A percentile compares a stretch with the other conserved stretches of the same genome.
These are phyloP conservation scores for Antechinus flavipes DNA, from an alignment of 2,113 vertebrate species.

Conservation along the genomic window DNA sequence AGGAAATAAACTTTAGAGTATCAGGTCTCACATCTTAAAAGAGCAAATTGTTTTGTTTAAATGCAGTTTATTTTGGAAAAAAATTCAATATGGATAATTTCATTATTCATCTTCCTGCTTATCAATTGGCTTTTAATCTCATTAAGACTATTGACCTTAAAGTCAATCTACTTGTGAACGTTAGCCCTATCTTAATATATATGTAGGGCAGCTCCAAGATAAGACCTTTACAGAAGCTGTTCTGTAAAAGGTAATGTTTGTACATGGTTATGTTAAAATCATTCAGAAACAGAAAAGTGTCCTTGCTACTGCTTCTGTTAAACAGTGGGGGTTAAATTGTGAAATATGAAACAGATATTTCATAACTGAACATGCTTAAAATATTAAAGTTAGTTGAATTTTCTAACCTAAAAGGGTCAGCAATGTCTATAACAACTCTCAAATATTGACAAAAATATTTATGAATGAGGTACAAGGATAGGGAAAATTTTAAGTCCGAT, in stretches of 20 bases:
- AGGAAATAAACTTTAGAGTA: conserved; percentile 64
- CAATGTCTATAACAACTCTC: conserved; percentile 47
- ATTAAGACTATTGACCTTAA: conserved; percentile 79
- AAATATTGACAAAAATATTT: conserved; percentile 58
- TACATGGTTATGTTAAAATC: conserved; percentile 86
- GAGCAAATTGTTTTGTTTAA: conserved; percentile 73
- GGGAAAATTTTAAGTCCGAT: conserved; percentile 47
- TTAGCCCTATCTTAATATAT: conserved; percentile 80
- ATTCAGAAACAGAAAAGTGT: conserved; percentile 85
- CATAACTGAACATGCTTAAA: conserved; percentile 73
- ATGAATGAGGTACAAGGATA: conserved; percentile 57
- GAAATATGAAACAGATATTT: conserved; percentile 79
- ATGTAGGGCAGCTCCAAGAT: conserved; percentile 83
- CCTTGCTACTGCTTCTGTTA: conserved; percentile 81
- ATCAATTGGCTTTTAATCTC: conserved; percentile 82
- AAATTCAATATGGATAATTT: conserved; percentile 17
- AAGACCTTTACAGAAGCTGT: conserved; percentile 84
- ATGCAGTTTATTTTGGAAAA: conserved; percentile 79
- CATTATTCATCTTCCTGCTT: conserved; percentile 77
- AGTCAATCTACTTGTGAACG: conserved; percentile 79
- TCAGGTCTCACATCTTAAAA: conserved; percentile 70
- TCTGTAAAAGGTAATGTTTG: conserved; percentile 86
- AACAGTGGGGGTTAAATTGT: conserved; percentile 81
- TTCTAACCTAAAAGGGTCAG: conserved; percentile 43
- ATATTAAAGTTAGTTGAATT: conserved; percentile 64